Evolutionary conservation across 2,113 vertebrate genomes (phyloP).

Genomic region (Okapia johnstoni): DNA sequence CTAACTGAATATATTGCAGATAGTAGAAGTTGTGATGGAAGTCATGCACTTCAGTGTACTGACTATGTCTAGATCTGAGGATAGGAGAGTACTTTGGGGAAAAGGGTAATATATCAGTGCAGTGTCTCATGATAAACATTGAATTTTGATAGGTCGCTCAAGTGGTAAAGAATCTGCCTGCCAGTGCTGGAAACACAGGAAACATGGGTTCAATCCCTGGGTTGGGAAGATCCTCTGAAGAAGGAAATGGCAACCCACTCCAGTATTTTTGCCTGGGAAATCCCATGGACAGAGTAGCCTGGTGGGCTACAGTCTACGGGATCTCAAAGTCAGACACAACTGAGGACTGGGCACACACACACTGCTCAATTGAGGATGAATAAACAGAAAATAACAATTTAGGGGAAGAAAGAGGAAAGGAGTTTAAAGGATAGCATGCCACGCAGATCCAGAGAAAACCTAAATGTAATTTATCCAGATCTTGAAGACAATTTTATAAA

Average conservation of each 20-base stretch:
- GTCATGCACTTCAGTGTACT: neutral
- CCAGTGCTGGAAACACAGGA: neutral
- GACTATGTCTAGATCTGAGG: neutral
- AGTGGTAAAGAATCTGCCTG: neutral
- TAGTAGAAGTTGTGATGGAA: neutral
- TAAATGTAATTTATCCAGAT: neutral
- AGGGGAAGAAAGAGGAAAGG: neutral
- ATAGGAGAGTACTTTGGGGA: neutral
- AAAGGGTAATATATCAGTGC: neutral
- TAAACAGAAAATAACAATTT: neutral
- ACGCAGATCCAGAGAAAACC: neutral
- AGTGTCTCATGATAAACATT: neutral
- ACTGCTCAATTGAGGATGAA: neutral
- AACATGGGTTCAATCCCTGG: neutral
- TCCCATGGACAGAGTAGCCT: neutral
- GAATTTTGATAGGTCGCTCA: neutral
- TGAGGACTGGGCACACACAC: neutral
- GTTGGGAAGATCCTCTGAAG: neutral
- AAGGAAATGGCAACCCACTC: neutral
- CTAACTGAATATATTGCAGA: neutral
- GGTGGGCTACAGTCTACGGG: neutral
- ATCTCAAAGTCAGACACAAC: neutral
- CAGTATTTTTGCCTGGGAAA: neutral
- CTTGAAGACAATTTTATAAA: neutral
- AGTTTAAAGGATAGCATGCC: neutral